These are phyloP conservation scores for Drosophila prostipennis DNA, from an alignment of 2,888 invertebrate species.

Conservation along the genomic window DNA sequence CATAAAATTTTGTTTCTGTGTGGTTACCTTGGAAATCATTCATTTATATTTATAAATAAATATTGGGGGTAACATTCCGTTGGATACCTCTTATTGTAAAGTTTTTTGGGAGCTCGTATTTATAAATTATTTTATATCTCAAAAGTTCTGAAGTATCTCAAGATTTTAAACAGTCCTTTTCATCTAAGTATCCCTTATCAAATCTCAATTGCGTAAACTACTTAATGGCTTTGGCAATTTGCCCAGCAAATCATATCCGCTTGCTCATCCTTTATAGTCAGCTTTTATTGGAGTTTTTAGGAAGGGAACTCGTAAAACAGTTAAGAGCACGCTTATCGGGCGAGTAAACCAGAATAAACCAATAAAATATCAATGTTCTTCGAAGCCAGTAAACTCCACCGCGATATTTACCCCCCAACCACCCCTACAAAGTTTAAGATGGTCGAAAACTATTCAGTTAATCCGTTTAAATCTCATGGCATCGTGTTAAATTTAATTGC, in stretches of 20 bases:
- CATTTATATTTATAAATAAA: too few relatives aligned
- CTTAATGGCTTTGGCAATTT: slow-evolving; percentile 6
- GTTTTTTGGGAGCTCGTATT: too few relatives aligned
- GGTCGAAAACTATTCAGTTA: slow-evolving; percentile 70
- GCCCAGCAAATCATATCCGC: slow-evolving; percentile 26
- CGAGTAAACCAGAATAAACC: slow-evolving; percentile 64
- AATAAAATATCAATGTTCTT: slow-evolving; percentile 74
- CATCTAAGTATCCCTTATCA: neutral
- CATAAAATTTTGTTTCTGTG: too few relatives aligned
- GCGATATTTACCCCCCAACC: slow-evolving; percentile 1
- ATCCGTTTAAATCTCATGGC: slow-evolving; percentile 74
- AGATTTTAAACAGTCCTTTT: neutral
- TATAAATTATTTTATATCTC: too few relatives aligned
- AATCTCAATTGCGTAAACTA: neutral
- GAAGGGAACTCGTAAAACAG: slow-evolving; percentile 38
- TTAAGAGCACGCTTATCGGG: slow-evolving; percentile 33
- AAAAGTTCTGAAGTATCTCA: neutral
- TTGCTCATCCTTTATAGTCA: neutral
- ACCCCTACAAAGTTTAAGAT: slow-evolving; percentile 49
- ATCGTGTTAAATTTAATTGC: slow-evolving; percentile 79
- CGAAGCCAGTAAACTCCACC: slow-evolving; percentile 10
- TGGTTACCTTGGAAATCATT: too few relatives aligned
- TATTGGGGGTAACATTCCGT: too few relatives aligned
- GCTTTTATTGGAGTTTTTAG: slow-evolving; percentile 24
- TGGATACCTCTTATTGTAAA: too few relatives aligned